Evolutionary conservation across 2,888 invertebrate species (phyloP).

Genomic region (Quadroppia sp.): DNA sequence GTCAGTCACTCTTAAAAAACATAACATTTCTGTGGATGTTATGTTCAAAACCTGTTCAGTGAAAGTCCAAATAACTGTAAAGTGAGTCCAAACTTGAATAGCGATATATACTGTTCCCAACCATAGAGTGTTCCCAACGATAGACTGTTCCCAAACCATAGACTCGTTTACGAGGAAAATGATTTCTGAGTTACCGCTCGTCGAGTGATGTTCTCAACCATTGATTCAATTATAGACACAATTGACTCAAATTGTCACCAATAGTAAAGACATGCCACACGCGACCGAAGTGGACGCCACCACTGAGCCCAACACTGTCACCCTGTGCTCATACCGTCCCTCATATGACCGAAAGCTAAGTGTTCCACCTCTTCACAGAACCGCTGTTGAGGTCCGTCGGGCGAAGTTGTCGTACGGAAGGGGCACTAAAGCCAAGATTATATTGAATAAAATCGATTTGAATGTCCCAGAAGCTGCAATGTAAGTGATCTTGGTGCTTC

Average conservation of each 20-base stretch:
- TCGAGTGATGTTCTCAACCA: background rate
- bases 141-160: too few species aligned
- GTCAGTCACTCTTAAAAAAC: background rate
- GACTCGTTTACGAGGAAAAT: background rate
- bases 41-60: constrained; percentile 5
- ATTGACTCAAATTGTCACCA: too few species aligned
- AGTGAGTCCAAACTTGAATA: background rate
- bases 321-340: constrained; percentile 42
- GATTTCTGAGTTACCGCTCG: background rate
- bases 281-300: constrained; percentile 29
- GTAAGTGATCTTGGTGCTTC: constrained; percentile 61
- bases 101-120: too few species aligned
- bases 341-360: constrained; percentile 32
- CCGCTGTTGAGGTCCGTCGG: constrained; percentile 76
- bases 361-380: background rate
- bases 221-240: too few species aligned
- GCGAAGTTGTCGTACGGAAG: constrained; percentile 86
- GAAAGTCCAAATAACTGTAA: constrained; percentile 2
- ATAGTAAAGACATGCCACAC: constrained; percentile 22
- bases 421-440: constrained; percentile 78
- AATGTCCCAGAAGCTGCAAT: constrained; percentile 90
- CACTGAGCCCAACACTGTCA: constrained; percentile 32
- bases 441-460: constrained; percentile 83
- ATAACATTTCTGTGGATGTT: background rate
- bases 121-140: too few species aligned